These are phyloP conservation scores for Eurystomus gularis DNA, from an alignment of 2,113 vertebrate species.

Conservation along the genomic window DNA sequence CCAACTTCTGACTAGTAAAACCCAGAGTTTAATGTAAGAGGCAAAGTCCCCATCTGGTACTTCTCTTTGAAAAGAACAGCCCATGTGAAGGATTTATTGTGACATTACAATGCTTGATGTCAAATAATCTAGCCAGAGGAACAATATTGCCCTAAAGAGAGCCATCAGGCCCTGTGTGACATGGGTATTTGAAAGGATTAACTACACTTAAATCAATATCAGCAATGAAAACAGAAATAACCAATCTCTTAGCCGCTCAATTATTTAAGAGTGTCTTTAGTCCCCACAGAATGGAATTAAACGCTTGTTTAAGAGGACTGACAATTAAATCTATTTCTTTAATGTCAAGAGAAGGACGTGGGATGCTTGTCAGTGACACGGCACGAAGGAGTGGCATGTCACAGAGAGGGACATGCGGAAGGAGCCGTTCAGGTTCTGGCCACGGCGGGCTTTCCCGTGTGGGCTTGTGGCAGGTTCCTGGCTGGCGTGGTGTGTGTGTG, in stretches of 20 bases:
- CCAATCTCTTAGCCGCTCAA: slow-evolving; percentile 81
- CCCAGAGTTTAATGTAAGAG: slow-evolving; percentile 59
- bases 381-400: neutral
- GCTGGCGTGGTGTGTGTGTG: neutral
- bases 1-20: slow-evolving; percentile 68
- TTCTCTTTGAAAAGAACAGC: slow-evolving; percentile 62
- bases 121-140: slow-evolving; percentile 75
- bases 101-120: slow-evolving; percentile 75
- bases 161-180: slow-evolving; percentile 73
- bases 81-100: slow-evolving; percentile 71
- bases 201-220: slow-evolving; percentile 80
- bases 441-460: neutral
- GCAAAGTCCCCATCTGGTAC: slow-evolving; percentile 67
- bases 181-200: slow-evolving; percentile 78
- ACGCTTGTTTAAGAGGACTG: slow-evolving; percentile 61
- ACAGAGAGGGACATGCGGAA: neutral
- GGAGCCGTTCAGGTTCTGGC: rapidly evolving
- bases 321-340: slow-evolving; percentile 75
- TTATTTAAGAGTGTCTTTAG: slow-evolving; percentile 78
- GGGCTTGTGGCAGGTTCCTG: neutral
- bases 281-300: slow-evolving; percentile 73
- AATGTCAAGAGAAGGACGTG: slow-evolving; percentile 37
- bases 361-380: neutral
- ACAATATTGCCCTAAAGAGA: slow-evolving; percentile 75
- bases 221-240: slow-evolving; percentile 80